These are phyloP conservation scores for Drosophila nigromelanica DNA, from an alignment of 1,140 invertebrate genomes.

Conservation along the genomic window DNA sequence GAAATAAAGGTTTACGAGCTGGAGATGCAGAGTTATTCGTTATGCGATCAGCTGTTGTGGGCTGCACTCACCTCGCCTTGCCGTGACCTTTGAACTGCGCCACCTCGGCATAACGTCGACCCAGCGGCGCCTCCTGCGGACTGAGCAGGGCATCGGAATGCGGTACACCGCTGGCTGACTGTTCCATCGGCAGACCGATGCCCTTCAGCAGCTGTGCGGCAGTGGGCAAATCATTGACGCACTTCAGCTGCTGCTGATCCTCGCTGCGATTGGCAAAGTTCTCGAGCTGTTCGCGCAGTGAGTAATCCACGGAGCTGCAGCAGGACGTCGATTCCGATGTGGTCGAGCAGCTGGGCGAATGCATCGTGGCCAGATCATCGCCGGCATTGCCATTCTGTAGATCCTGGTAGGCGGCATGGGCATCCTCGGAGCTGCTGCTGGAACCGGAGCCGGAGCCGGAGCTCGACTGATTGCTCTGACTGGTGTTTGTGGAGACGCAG, in stretches of 20 bases:
- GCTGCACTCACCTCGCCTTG: slow-evolving; percentile 69
- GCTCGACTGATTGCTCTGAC: slow-evolving; percentile 60
- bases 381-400: slow-evolving; percentile 74
- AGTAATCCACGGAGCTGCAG: slow-evolving; percentile 73
- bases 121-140: slow-evolving; percentile 82
- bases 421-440: slow-evolving; percentile 64
- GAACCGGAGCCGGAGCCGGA: slow-evolving; percentile 26
- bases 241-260: slow-evolving; percentile 40
- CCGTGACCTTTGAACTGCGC: slow-evolving; percentile 74
- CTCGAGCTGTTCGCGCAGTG: slow-evolving; percentile 74
- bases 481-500: slow-evolving; percentile 68
- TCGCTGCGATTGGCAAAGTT: slow-evolving; percentile 68
- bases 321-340: slow-evolving; percentile 62
- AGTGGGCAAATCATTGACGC: slow-evolving; percentile 27
- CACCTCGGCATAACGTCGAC: slow-evolving; percentile 81
- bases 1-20: too few species aligned
- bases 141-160: slow-evolving; percentile 72
- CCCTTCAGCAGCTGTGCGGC: slow-evolving; percentile 51
- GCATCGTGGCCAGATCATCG: slow-evolving; percentile 17
- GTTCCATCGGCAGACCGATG: slow-evolving; percentile 50
- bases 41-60: not conserved
- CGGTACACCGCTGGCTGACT: slow-evolving; percentile 2
- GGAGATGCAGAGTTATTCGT: too few species aligned
- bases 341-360: slow-evolving; percentile 47
- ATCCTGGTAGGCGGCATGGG: slow-evolving; percentile 76